These are phyloP conservation scores for Perithous albicinctus DNA, from an alignment of 2,888 invertebrate species.

Conservation along the genomic window DNA sequence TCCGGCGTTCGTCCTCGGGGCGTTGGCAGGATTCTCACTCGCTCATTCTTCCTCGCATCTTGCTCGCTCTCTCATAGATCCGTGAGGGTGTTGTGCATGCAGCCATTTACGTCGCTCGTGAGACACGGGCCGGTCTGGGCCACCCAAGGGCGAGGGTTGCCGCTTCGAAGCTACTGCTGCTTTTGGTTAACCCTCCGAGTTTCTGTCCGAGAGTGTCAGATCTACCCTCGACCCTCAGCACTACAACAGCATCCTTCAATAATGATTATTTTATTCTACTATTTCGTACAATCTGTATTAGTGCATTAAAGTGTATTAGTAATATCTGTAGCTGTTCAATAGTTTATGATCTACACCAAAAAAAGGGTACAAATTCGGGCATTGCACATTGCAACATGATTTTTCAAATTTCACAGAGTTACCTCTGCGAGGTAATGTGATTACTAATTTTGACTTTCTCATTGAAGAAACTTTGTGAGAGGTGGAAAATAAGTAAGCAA, in stretches of 20 bases:
- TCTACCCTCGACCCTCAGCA: slow-evolving; percentile 40
- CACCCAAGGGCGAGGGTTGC: slow-evolving; percentile 75
- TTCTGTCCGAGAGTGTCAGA: background rate
- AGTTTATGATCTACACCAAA: slow-evolving; percentile 36
- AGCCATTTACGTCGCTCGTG: slow-evolving; percentile 70
- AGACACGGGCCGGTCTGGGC: slow-evolving; percentile 66
- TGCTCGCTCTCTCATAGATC: slow-evolving; percentile 11
- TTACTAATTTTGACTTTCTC: no score
- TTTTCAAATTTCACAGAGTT: no score
- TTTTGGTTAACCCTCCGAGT: slow-evolving; percentile 68
- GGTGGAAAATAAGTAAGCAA: no score
- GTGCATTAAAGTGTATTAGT: slow-evolving; percentile 8
- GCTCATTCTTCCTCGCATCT: slow-evolving; percentile 20
- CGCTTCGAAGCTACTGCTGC: background rate
- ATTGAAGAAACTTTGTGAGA: no score
- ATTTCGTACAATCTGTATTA: background rate
- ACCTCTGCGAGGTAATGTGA: no score
- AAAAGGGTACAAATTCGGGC: slow-evolving; percentile 4
- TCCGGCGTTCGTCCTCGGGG: slow-evolving; percentile 50
- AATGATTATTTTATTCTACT: slow-evolving; percentile 65
- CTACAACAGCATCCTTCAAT: slow-evolving; percentile 58
- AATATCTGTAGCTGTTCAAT: no score
- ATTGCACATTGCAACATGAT: no score
- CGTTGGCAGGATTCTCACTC: slow-evolving; percentile 48
- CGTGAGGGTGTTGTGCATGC: slow-evolving; percentile 34